Conservation (phyloP, 2,888 invertebrate genomes). For the Malacosoma neustria region DNA sequence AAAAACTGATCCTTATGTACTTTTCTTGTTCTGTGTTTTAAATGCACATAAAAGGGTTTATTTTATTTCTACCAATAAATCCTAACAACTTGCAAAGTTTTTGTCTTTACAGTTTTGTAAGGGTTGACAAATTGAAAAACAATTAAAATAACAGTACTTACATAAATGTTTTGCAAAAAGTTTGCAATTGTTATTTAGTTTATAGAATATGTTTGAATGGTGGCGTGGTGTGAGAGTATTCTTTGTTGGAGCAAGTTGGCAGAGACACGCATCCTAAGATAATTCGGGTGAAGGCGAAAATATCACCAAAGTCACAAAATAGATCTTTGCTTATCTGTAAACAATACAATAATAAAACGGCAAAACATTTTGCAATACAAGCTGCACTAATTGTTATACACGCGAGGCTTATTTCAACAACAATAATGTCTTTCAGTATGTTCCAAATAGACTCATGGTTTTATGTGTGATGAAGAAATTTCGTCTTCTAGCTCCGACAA, state of each 20-base stretch:
- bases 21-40: too few species aligned
- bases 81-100: conserved; percentile 12
- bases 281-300: too few species aligned
- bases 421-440: neutral
- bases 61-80: conserved; percentile 48
- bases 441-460: conserved; percentile 6
- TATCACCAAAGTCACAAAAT: too few species aligned
- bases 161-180: neutral
- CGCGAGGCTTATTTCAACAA: conserved; percentile 4
- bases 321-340: too few species aligned
- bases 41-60: conserved; percentile 22
- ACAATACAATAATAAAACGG: neutral
- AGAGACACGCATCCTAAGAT: too few species aligned
- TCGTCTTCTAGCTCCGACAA: conserved; percentile 53
- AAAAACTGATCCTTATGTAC: too few species aligned
- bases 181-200: neutral
- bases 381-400: conserved; percentile 27
- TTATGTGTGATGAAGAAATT: conserved; percentile 67
- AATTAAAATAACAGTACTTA: neutral
- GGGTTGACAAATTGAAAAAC: neutral
- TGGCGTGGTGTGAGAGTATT: too few species aligned
- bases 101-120: neutral
- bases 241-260: too few species aligned
- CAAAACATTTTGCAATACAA: conserved; percentile 15
- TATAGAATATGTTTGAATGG: too few species aligned